Conservation (phyloP, 2,113 vertebrate species). For the Steatornis caripensis region DNA sequence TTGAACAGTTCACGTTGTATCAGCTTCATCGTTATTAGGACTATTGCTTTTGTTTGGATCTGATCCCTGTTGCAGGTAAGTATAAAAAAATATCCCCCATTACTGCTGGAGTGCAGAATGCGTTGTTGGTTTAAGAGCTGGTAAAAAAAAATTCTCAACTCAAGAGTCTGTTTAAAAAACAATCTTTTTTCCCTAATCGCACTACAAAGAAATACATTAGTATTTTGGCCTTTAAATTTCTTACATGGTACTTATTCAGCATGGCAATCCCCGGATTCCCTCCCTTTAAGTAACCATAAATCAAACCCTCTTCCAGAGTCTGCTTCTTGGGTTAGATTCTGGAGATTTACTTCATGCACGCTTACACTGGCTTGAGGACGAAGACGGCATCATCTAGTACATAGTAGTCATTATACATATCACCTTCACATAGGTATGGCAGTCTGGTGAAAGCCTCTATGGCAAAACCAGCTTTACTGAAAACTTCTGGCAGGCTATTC, state of each 20-base stretch:
- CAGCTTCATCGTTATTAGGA: constrained; percentile 12
- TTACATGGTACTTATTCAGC: constrained; percentile 66
- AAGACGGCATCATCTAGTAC: constrained; percentile 95
- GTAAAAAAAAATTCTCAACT: constrained; percentile 70
- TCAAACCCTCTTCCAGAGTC: constrained; percentile 52
- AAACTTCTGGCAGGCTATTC: constrained; percentile 85
- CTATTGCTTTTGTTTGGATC: constrained; percentile 66
- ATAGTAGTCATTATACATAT: constrained; percentile 97
- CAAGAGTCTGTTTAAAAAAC: constrained; percentile 60
- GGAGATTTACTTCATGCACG: constrained; percentile 1
- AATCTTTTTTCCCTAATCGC: constrained; percentile 39
- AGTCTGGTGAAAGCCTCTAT: constrained; percentile 93
- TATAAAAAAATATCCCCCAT: constrained; percentile 76
- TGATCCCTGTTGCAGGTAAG: constrained; percentile 61
- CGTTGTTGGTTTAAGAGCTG: constrained; percentile 56
- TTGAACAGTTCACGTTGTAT: constrained; percentile 41
- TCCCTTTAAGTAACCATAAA: constrained; percentile 31
- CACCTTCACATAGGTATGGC: constrained; percentile 96
- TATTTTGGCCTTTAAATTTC: constrained; percentile 76
- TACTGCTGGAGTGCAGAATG: constrained; percentile 62
- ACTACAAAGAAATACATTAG: constrained; percentile 81
- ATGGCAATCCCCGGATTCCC: constrained; percentile 48
- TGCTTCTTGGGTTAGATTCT: constrained; percentile 20
- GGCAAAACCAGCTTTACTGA: constrained; percentile 84
- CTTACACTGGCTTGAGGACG: constrained; percentile 83